These are phyloP conservation scores for Campylorhamphus procurvoides DNA, from an alignment of 2,113 vertebrate genomes.

Conservation along the genomic window DNA sequence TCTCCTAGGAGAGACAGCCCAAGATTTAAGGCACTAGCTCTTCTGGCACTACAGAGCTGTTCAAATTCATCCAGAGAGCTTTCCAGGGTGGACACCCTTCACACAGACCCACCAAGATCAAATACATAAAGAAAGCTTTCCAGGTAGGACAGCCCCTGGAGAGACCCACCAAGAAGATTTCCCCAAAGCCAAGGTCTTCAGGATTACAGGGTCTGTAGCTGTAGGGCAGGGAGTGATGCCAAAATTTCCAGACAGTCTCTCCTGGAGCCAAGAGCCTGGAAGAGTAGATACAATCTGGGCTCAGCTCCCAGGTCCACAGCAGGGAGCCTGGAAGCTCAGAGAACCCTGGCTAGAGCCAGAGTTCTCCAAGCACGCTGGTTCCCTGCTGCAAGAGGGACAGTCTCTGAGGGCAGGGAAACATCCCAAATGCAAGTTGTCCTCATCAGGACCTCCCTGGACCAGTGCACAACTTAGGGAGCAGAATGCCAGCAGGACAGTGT, in stretches of 20 bases:
- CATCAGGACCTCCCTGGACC: not conserved
- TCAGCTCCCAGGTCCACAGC: slow-evolving; percentile 56
- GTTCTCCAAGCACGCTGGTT: not conserved
- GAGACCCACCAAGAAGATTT: slow-evolving; percentile 60
- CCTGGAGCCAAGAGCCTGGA: slow-evolving; percentile 58
- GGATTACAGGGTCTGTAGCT: slow-evolving; percentile 1
- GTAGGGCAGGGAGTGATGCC: slow-evolving; percentile 32
- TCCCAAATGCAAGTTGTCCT: not conserved
- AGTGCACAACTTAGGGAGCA: not conserved
- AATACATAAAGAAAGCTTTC: not conserved
- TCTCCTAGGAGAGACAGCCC: rapidly evolving
- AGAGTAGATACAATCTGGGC: slow-evolving; percentile 63
- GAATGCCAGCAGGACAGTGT: not conserved
- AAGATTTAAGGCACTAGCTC: not conserved
- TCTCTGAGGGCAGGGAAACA: not conserved
- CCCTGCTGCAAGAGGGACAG: not conserved
- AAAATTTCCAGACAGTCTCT: slow-evolving; percentile 58
- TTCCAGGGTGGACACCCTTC: not conserved
- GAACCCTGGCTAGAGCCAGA: not conserved
- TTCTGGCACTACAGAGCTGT: not conserved
- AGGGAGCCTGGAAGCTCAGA: slow-evolving; percentile 23
- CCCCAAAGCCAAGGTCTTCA: slow-evolving; percentile 40
- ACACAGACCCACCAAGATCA: not conserved
- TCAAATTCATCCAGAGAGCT: not conserved
- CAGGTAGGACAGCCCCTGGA: not conserved